A percentile compares a stretch with the other conserved stretches of the same genome.
These are phyloP conservation scores for Labeo rohita DNA, from an alignment of 2,113 vertebrate species.

Conservation along the genomic window DNA sequence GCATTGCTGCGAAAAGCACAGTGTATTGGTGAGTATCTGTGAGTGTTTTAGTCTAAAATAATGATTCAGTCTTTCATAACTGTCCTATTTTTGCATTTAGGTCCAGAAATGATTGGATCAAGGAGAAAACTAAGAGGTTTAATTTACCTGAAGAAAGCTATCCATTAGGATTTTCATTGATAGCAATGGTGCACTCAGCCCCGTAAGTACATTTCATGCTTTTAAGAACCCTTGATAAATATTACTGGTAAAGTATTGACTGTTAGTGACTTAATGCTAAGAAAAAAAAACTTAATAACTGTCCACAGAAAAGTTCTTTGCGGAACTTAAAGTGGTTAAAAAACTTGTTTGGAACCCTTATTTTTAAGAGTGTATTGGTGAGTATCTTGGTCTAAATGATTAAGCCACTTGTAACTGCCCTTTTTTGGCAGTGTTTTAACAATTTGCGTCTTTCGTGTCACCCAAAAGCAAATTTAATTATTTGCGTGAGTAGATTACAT, in stretches of 20 bases:
- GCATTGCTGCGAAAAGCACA: too few species aligned
- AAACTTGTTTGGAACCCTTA: neutral
- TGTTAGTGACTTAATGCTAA: neutral
- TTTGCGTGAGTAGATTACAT: too few species aligned
- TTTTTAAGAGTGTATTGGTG: too few species aligned
- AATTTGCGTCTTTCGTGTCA: too few species aligned
- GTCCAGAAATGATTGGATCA: neutral
- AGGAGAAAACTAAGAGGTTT: neutral
- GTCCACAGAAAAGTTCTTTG: too few species aligned
- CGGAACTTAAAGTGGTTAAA: neutral
- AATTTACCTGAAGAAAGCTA: neutral
- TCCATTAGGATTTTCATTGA: neutral
- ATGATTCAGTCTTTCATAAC: neutral
- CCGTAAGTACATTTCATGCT: neutral
- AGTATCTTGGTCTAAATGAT: neutral
- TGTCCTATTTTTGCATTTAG: neutral
- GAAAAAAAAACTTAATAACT: too few species aligned
- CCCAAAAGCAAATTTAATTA: too few species aligned
- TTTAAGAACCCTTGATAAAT: neutral
- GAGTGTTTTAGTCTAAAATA: too few species aligned
- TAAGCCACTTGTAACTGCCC: neutral
- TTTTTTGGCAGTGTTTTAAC: neutral
- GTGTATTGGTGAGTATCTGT: too few species aligned
- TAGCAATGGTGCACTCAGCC: neutral
- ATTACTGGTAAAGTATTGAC: neutral